Base-by-base conservation (phyloP, 2,888 invertebrate species). In the Spatulosminthurus flaviceps region DNA sequence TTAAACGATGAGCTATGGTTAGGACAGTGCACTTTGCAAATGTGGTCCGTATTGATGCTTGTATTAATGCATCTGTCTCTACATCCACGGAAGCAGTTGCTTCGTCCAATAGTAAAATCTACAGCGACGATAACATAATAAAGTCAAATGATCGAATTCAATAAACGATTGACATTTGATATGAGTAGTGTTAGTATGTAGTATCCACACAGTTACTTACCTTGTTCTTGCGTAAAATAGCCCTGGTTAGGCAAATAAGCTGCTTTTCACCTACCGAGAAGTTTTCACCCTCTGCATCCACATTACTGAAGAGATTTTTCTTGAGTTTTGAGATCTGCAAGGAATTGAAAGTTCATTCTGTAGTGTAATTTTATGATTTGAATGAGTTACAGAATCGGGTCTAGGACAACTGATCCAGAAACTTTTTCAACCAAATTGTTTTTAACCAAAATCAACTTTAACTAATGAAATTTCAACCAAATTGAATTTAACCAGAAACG, bases 51-150 rank as follows among this genome's bases (percentile, higher is more conserved):
- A 90, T 89, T 11, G 90, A 89, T n/a, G 86, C 85, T 85, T 90
- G 90, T 80, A 90, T 90, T 26, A 90, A 86, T 16, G 88, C 87
- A 83, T 90, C 90, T 0, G 90, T 90, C 84, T 89, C 89, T 28
- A 89, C 85, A 86, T 90, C 90, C 1, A 90, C 89, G 0, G 90
- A 89, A 0, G 90, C 90, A 1, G 90, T 90, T 0, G 90, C 90
- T 86, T 90, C 90, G 83, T 90, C 90, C 78, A 90, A 85, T 19
- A 90, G 86, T 21, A 90, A 86, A 34, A 90, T 87, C 87, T 87
- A 80, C 11, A 79, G 34, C 9, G n/a, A 7, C 34, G 9, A 34
- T 34, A 34, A 34, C n/a, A n/a, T n/a, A n/a, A n/a, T n/a, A n/a
- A n/a, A n/a, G n/a, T n/a, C n/a, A n/a, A n/a, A n/a, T n/a, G n/a